These are phyloP conservation scores for Threskiornis aethiopicus DNA, from an alignment of 2,797 vertebrate species.

Conservation along the genomic window DNA sequence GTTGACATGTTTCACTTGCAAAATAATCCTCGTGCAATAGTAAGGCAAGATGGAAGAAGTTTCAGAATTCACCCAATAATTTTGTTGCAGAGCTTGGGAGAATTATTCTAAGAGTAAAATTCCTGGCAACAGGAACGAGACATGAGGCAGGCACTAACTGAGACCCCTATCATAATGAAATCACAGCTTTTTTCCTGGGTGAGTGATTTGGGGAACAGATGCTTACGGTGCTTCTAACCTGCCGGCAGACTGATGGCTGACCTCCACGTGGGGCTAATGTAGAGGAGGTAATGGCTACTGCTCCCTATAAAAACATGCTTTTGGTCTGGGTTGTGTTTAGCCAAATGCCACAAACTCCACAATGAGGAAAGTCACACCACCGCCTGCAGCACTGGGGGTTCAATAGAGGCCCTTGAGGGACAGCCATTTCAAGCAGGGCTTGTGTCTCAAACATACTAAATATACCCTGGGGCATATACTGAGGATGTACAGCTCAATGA, in stretches of 20 bases:
- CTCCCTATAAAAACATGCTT: neutral
- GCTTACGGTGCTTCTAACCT: neutral
- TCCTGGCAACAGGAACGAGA: neutral
- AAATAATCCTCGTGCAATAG: neutral
- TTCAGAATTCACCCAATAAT: neutral
- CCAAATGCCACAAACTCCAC: neutral
- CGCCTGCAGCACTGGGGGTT: neutral
- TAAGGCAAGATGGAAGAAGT: neutral
- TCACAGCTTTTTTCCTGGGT: neutral
- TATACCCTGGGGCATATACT: neutral
- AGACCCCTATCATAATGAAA: neutral
- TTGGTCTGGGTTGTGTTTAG: neutral
- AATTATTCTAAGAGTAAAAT: neutral
- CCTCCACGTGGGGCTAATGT: fast-evolving
- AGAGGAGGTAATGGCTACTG: neutral
- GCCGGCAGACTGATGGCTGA: neutral
- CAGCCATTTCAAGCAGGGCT: neutral
- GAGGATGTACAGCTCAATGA: neutral
- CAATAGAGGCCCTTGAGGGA: neutral
- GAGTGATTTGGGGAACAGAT: neutral
- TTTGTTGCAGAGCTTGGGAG: neutral
- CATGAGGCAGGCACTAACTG: neutral
- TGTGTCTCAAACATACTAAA: neutral
- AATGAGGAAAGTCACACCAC: neutral
- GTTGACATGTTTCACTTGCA: neutral